phyloP scores from a whole-genome alignment of 2,797 vertebrate genomes.

The Chiloscyllium punctatum region DNA sequence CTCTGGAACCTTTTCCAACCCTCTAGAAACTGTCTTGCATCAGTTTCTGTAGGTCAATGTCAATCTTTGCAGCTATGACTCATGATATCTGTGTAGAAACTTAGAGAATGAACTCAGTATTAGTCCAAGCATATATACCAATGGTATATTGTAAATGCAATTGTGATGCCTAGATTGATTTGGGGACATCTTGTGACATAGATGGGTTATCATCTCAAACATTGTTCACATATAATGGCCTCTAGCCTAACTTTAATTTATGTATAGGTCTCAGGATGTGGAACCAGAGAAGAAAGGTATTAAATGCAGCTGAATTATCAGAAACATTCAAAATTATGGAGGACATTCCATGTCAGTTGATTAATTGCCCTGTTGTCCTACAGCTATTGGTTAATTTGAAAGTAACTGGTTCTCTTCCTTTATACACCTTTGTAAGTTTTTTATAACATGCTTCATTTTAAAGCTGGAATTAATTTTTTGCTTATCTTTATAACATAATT shows the following conservation, averaged over 20 bases:
- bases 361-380: not conserved
- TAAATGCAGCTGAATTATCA: too few relatives aligned
- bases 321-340: not conserved
- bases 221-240: not conserved
- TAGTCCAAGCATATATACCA: not conserved
- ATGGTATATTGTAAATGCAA: not conserved
- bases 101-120: not conserved
- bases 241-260: not conserved
- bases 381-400: slow-evolving; percentile 1
- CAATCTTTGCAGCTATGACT: not conserved
- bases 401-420: slow-evolving; percentile 2
- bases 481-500: not conserved
- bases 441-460: not conserved
- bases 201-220: not conserved
- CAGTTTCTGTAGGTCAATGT: too few relatives aligned
- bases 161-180: not conserved
- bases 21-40: not conserved
- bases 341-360: not conserved
- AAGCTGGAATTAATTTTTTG: not conserved
- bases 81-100: not conserved
- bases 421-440: not conserved
- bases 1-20: not conserved
- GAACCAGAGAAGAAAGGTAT: not conserved
- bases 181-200: not conserved
- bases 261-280: not conserved